These are phyloP conservation scores for Xiphias gladius DNA, from an alignment of 2,113 vertebrate species.

Conservation along the genomic window DNA sequence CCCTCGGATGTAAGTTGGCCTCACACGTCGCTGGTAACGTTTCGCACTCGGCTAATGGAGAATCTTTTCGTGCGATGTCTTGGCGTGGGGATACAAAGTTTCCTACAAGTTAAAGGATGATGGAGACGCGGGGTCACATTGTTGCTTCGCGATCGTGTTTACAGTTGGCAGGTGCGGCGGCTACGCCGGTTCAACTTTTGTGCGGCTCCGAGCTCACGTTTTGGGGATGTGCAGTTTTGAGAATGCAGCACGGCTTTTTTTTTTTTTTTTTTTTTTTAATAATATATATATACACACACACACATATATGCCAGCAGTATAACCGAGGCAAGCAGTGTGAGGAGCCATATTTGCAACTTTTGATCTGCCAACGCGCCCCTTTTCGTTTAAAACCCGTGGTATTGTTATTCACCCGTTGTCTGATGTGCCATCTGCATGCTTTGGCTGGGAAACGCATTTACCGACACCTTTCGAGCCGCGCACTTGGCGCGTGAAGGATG, in stretches of 20 bases:
- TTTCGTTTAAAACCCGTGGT: conserved; percentile 61
- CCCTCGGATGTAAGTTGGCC: conserved; percentile 93
- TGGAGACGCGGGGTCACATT: conserved; percentile 46
- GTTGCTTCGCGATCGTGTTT: conserved; percentile 44
- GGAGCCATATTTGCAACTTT: conserved; percentile 97
- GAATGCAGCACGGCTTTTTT: conserved; percentile 58
- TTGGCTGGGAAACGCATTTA: not conserved
- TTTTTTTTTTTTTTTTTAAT: conserved; percentile 9
- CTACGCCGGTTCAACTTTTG: conserved; percentile 66
- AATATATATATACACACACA: too few species aligned
- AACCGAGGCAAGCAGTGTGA: conserved; percentile 88
- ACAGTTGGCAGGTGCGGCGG: conserved; percentile 40
- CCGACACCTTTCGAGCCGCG: conserved; percentile 17
- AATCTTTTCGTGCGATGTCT: conserved; percentile 70
- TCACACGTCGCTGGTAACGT: conserved; percentile 45
- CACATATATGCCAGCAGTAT: conserved; percentile 74
- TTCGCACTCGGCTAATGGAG: conserved; percentile 72
- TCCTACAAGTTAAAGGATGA: conserved; percentile 70
- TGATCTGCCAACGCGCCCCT: conserved; percentile 91
- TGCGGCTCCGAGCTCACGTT: conserved; percentile 36
- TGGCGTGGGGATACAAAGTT: conserved; percentile 76
- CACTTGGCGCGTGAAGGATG: conserved; percentile 64
- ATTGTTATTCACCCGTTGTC: not conserved
- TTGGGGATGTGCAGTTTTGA: conserved; percentile 57
- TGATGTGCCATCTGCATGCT: not conserved